Evolutionary conservation across 2,113 vertebrate genomes (phyloP), one percentile per base, ranked within the genome.

Genomic region (Cnemophilus loriae): DNA sequence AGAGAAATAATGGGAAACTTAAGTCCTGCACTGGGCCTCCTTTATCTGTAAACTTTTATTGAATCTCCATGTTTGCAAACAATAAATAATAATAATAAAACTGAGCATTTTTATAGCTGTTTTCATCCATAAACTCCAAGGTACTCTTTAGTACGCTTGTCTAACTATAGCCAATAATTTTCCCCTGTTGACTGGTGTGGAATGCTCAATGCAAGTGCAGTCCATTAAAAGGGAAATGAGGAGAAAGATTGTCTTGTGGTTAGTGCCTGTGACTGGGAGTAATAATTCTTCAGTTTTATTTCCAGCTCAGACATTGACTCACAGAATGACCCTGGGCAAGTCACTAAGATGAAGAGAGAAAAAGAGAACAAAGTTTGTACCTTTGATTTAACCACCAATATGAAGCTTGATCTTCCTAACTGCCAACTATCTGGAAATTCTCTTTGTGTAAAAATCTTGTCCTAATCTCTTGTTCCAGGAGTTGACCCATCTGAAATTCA

Each of bases 71-170:
- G 78, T 95, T 96, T 85, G 82, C 87, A 94, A 96, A 96, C 75
- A 96, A 91, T 96, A 96, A 96, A 96, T 96, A 96, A 93, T 75
- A 93, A 95, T 41, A 96, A 93, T 94, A 96, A 96, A 95, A 30
- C 30, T 33, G 33, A 93, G 57, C 82, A 80, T 77, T 96, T 96
- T 97, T 96, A 97, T 76, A 52, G 87, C 33, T 85, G 50, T 88
- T 95, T 95, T 94, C 64, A 96, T 83, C 74, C 53, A 93, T 94
- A 93, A 96, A 94, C 85, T 87, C 69, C 64, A 44, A 91, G 79
- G 83, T 84, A 86, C 64, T 93, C 87, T 86, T 94, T 77, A 90
- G 90, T 86, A 87, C 0, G 5, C 76, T 84, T 90, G 75, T 86
- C 84, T 88, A 90, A 90, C 87, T 64, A 39, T 6, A 90, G 90